phyloP scores from a whole-genome alignment of 2,113 vertebrate genomes.

The Nannospalax galili region DNA sequence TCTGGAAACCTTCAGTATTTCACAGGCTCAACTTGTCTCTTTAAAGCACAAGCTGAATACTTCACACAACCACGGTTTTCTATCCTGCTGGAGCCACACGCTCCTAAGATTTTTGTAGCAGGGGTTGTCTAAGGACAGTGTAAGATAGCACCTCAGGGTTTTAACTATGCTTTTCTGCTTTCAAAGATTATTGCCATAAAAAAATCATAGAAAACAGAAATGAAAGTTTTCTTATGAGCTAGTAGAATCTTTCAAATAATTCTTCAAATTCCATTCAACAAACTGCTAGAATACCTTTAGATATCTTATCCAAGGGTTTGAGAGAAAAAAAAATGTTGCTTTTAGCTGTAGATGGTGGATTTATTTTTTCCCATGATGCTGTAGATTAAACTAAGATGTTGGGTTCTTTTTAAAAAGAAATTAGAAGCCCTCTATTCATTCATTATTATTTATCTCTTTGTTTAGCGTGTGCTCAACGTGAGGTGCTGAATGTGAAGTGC shows the following conservation, averaged over 20 bases:
- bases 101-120: neutral
- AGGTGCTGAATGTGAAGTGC: neutral
- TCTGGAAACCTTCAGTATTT: neutral
- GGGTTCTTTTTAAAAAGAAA: neutral
- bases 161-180: neutral
- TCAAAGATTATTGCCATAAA: neutral
- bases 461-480: neutral
- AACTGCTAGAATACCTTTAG: neutral
- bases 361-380: neutral
- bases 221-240: neutral
- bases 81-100: neutral
- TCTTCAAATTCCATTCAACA: neutral
- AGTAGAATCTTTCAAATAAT: conserved; percentile 8
- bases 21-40: conserved; percentile 8
- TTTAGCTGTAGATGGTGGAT: neutral
- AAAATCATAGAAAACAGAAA: conserved; percentile 38
- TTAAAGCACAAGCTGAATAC: neutral
- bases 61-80: conserved; percentile 6
- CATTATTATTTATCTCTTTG: too few relatives aligned
- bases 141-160: neutral
- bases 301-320: neutral
- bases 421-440: too few relatives aligned
- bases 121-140: neutral
- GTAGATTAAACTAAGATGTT: neutral
- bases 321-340: neutral